These are phyloP conservation scores for Maniola jurtina DNA, from an alignment of 1,140 invertebrate species.

Conservation along the genomic window DNA sequence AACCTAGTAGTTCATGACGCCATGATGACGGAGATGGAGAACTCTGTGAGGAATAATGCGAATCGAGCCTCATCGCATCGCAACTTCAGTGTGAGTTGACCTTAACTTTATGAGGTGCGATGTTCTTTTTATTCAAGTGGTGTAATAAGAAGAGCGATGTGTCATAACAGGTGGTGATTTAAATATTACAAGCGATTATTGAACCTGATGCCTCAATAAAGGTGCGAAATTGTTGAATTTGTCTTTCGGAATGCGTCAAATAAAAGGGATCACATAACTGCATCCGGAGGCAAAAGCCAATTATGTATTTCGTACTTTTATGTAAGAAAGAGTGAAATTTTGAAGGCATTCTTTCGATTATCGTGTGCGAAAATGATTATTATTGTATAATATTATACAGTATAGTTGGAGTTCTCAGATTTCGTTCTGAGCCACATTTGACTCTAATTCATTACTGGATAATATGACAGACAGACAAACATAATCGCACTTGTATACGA, in stretches of 20 bases:
- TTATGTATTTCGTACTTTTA: background rate
- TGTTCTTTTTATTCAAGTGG: constrained; percentile 37
- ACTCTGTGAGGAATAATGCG: too few species aligned
- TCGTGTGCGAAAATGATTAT: too few species aligned
- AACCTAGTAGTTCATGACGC: too few species aligned
- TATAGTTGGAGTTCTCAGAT: too few species aligned
- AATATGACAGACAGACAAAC: too few species aligned
- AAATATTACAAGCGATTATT: constrained; percentile 42
- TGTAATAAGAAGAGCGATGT: constrained; percentile 34
- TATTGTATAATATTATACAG: too few species aligned
- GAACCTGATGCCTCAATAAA: background rate
- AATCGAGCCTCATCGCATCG: background rate
- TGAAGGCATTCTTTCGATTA: background rate
- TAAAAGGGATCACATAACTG: constrained; percentile 5
- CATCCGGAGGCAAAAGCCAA: background rate
- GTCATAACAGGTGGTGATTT: constrained; percentile 45
- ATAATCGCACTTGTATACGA: too few species aligned
- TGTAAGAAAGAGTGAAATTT: background rate
- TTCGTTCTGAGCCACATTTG: too few species aligned
- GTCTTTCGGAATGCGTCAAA: background rate
- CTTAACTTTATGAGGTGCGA: constrained; percentile 23
- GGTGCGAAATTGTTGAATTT: constrained; percentile 1
- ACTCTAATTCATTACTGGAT: too few species aligned
- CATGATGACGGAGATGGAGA: too few species aligned
- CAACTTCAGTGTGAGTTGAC: background rate